Conservation (phyloP, 2,113 vertebrate genomes). For the Microcebus murinus region DNA sequence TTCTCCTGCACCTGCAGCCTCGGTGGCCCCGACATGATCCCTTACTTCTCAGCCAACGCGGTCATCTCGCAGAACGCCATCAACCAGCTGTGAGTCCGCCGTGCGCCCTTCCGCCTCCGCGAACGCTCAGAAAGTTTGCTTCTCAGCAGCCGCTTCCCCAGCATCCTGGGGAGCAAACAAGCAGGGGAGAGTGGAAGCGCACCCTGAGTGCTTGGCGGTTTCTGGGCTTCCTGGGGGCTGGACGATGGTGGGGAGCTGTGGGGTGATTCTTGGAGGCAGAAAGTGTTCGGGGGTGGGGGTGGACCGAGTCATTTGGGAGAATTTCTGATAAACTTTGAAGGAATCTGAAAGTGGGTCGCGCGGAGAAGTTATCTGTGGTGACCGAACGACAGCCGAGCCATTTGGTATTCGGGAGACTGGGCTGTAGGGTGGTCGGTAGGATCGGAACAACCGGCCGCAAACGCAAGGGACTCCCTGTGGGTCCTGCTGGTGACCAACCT, state of each 20-base stretch:
- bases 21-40: conserved; percentile 90
- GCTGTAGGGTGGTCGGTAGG: neutral
- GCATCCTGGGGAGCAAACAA: conserved; percentile 3
- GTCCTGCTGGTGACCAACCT: neutral
- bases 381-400: conserved; percentile 36
- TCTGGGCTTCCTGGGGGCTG: neutral
- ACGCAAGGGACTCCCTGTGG: neutral
- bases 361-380: neutral
- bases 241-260: neutral
- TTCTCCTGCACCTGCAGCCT: conserved; percentile 82
- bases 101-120: neutral
- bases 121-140: conserved; percentile 67
- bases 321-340: conserved; percentile 10
- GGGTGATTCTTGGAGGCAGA: neutral
- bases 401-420: neutral
- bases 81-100: conserved; percentile 94
- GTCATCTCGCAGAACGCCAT: conserved; percentile 93
- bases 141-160: neutral
- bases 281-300: neutral
- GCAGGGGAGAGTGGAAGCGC: neutral
- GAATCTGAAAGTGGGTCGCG: conserved; percentile 15
- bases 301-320: neutral
- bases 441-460: conserved; percentile 34
- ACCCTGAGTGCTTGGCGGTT: neutral
- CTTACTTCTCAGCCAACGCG: conserved; percentile 94